Conservation (phyloP, 2,113 vertebrate genomes). For the Epinephelus lanceolatus region DNA sequence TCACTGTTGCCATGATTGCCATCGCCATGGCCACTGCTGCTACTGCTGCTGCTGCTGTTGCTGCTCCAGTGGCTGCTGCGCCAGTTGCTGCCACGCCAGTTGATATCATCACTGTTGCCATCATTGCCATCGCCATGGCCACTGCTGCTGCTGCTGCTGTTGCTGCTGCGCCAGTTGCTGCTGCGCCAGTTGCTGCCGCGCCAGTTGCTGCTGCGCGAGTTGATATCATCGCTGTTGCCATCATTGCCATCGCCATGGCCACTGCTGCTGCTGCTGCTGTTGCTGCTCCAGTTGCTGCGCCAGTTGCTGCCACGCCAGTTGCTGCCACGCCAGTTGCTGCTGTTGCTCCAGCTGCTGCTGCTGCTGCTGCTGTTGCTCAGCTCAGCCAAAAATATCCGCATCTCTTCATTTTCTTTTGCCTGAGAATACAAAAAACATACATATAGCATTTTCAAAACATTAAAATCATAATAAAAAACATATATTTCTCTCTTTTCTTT, state of each 20-base stretch:
- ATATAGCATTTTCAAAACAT: background rate
- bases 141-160: background rate
- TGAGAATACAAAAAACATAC: constrained; percentile 72
- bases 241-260: accelerated
- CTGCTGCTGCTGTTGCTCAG: constrained; percentile 68
- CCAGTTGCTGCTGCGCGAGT: background rate
- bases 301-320: too few species aligned
- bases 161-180: background rate
- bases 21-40: constrained; percentile 24
- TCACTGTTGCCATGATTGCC: background rate
- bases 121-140: accelerated
- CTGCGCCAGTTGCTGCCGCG: background rate
- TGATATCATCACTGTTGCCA: background rate
- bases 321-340: too few species aligned
- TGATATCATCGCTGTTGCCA: background rate
- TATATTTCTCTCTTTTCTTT: background rate
- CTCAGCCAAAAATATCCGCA: constrained; percentile 89
- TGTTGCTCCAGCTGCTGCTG: background rate
- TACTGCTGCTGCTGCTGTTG: background rate
- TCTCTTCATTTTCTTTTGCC: constrained; percentile 93
- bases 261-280: accelerated
- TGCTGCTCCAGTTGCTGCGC: too few species aligned
- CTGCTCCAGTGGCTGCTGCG: background rate
- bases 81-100: background rate
- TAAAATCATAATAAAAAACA: background rate